Conservation (phyloP, 2,797 vertebrate species). For the Spea hammondii region DNA sequence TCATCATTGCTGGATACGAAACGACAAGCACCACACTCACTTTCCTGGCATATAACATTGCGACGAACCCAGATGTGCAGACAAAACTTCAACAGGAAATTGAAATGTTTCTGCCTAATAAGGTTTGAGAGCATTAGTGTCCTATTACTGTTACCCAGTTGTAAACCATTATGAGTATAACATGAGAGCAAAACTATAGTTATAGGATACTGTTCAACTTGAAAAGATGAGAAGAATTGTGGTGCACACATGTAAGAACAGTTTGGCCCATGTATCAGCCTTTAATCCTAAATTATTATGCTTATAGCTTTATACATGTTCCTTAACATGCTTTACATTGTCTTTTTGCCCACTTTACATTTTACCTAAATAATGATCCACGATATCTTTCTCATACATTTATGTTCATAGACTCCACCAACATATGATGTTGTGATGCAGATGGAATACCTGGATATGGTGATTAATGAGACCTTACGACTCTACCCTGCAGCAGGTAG, state of each 20-base stretch:
- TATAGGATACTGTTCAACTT: too few relatives aligned
- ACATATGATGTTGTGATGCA: constrained; percentile 60
- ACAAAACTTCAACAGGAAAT: constrained; percentile 72
- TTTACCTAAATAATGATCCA: neutral
- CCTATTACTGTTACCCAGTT: neutral
- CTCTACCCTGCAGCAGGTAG: constrained; percentile 58
- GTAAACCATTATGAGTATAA: too few relatives aligned
- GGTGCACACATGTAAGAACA: too few relatives aligned
- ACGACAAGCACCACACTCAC: constrained; percentile 70
- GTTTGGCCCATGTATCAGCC: too few relatives aligned
- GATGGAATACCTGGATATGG: constrained; percentile 73
- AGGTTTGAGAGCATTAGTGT: constrained; percentile 57
- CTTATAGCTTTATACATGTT: neutral
- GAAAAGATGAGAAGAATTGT: too few relatives aligned
- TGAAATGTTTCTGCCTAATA: constrained; percentile 68
- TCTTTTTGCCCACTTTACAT: neutral
- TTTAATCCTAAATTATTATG: too few relatives aligned
- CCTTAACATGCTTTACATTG: neutral
- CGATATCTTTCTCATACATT: neutral
- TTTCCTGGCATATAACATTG: constrained; percentile 71
- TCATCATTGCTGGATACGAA: constrained; percentile 75
- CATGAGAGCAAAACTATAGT: too few relatives aligned
- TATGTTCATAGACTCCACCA: constrained; percentile 57
- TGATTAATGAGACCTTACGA: constrained; percentile 62
- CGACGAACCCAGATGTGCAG: constrained; percentile 68